Conservation (phyloP, 2,888 invertebrate genomes). For the Chironomus riparius region DNA sequence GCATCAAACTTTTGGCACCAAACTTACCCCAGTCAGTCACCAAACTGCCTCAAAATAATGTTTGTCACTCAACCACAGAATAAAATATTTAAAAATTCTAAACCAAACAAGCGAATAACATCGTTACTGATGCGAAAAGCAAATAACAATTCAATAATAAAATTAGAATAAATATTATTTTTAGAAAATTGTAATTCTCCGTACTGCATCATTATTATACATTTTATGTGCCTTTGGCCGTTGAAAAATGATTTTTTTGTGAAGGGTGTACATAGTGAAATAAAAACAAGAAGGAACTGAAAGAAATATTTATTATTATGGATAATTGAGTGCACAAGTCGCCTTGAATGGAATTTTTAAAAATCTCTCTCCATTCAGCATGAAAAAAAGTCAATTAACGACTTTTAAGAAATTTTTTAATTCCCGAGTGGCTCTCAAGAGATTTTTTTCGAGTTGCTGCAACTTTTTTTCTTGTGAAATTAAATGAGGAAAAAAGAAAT, state of each 20-base stretch:
- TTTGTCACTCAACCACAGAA: no score
- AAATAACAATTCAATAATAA: slow-evolving; percentile 12
- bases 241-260: no score
- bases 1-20: no score
- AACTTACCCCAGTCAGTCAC: no score
- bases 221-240: not conserved
- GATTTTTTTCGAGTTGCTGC: no score
- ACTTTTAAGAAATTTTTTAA: not conserved
- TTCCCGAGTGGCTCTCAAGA: no score
- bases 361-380: not conserved
- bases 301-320: not conserved
- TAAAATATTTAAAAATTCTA: no score
- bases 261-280: not conserved
- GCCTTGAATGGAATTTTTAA: not conserved
- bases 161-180: slow-evolving; percentile 6
- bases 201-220: not conserved
- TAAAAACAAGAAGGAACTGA: no score
- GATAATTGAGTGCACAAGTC: not conserved
- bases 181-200: not conserved
- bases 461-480: not conserved
- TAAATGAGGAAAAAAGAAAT: not conserved
- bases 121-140: not conserved
- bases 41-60: no score
- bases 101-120: not conserved
- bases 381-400: not conserved